Evolutionary conservation across 2,888 invertebrate genomes (phyloP).

Genomic region (Macrophya annulata): DNA sequence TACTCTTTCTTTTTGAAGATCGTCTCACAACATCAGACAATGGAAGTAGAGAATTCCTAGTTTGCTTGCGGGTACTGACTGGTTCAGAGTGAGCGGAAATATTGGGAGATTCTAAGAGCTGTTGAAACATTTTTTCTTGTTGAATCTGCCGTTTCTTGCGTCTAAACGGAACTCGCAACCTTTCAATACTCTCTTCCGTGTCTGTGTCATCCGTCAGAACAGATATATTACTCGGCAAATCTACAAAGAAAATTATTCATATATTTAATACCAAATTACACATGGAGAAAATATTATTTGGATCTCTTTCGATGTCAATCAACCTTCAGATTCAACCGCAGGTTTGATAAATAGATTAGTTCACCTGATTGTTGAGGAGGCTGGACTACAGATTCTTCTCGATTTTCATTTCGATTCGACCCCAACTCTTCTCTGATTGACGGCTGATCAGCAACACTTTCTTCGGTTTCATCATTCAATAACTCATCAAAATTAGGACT

Average conservation of each 20-base stretch:
- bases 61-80: not conserved
- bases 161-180: not conserved
- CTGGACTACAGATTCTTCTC: not conserved
- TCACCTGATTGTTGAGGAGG: not conserved
- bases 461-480: not conserved
- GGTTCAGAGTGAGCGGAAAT: not conserved
- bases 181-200: constrained; percentile 10
- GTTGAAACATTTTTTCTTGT: not conserved
- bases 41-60: too few species aligned
- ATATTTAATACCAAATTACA: not conserved
- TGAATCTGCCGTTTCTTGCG: constrained; percentile 18
- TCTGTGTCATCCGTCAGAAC: not conserved
- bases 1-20: constrained; percentile 6
- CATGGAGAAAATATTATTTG: not conserved
- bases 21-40: constrained; percentile 18
- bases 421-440: not conserved
- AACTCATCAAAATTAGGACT: constrained; percentile 23
- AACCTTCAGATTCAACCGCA: not conserved
- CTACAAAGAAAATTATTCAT: constrained; percentile 1
- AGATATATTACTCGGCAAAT: not conserved
- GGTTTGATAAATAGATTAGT: not conserved
- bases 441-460: not conserved
- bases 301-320: not conserved
- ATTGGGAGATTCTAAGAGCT: not conserved
- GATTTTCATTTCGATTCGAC: not conserved